Evolutionary conservation across 2,113 vertebrate genomes (phyloP).

Genomic region (Telmatochromis brachygnathus): DNA sequence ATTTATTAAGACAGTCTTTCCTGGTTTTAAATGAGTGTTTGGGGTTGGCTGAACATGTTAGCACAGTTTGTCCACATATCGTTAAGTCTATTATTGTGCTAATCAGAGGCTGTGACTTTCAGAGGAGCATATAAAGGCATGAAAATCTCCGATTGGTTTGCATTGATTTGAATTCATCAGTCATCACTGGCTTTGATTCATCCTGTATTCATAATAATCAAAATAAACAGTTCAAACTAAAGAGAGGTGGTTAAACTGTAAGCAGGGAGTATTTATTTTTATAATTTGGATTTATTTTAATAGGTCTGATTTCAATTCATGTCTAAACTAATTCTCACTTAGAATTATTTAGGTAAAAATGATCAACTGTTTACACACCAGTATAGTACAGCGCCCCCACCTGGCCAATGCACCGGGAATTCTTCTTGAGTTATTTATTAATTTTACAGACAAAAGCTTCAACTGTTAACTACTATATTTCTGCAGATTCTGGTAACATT

Average conservation of each 20-base stretch:
- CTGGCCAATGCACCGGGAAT: not conserved
- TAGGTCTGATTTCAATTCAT: not conserved
- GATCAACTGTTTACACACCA: not conserved
- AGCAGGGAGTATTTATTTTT: not conserved
- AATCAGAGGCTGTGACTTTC: not conserved
- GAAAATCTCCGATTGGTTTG: not conserved
- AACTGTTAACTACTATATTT: not conserved
- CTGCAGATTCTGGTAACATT: not conserved
- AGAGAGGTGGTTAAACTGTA: not conserved
- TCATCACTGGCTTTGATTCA: not conserved
- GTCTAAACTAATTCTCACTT: not conserved
- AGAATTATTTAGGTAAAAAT: not conserved
- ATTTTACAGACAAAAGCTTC: not conserved
- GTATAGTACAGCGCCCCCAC: not conserved
- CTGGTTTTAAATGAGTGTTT: not conserved
- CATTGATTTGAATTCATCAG: not conserved
- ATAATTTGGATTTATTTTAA: not conserved
- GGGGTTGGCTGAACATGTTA: not conserved
- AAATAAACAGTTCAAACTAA: not conserved
- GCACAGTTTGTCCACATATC: not conserved
- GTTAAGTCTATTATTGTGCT: not conserved
- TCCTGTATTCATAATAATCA: not conserved
- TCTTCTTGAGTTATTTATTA: not conserved
- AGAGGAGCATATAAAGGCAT: not conserved
- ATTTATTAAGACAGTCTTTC: not conserved